These are phyloP conservation scores for Drepana arcuata DNA, from an alignment of 1,140 invertebrate species.

Conservation along the genomic window DNA sequence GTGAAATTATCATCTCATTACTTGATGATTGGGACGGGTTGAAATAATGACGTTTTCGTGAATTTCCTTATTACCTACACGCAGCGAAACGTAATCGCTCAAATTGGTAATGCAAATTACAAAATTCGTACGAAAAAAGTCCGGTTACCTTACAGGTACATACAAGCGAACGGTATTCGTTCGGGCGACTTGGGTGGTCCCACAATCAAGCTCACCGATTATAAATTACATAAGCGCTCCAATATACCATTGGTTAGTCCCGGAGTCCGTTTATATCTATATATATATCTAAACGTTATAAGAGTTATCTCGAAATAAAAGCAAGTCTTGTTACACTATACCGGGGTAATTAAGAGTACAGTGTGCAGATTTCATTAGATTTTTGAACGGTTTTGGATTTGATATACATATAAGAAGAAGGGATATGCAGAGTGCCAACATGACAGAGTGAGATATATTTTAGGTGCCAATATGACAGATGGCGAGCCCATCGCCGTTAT, in stretches of 20 bases:
- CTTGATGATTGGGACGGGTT: slow-evolving; percentile 21
- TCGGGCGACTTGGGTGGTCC: slow-evolving; percentile 58
- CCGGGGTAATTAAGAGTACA: slow-evolving; percentile 28
- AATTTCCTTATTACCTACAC: slow-evolving; percentile 47
- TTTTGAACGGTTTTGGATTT: slow-evolving; percentile 4
- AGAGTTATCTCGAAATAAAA: slow-evolving; percentile 37
- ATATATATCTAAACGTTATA: slow-evolving; percentile 24
- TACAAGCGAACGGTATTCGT: slow-evolving; percentile 12
- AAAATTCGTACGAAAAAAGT: slow-evolving; percentile 31
- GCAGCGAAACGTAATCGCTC: slow-evolving; percentile 41
- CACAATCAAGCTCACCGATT: slow-evolving; percentile 41
- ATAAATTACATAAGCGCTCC: slow-evolving; percentile 46
- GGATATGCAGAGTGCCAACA: too few relatives aligned
- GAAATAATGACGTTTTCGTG: slow-evolving; percentile 32
- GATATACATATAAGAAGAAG: too few relatives aligned
- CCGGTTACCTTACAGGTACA: slow-evolving; percentile 4
- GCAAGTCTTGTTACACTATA: slow-evolving; percentile 21
- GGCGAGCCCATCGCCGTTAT: too few relatives aligned
- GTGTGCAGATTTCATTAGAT: slow-evolving; percentile 13
- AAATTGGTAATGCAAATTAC: slow-evolving; percentile 60
- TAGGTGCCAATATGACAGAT: too few relatives aligned
- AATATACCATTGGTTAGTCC: too few relatives aligned
- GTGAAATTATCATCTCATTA: slow-evolving; percentile 36
- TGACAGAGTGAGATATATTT: too few relatives aligned
- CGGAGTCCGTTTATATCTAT: slow-evolving; percentile 20